Evolutionary conservation across 2,797 vertebrate genomes (phyloP), one percentile per base, ranked within the genome.

Genomic region (Sebastes kiyomatsui): DNA sequence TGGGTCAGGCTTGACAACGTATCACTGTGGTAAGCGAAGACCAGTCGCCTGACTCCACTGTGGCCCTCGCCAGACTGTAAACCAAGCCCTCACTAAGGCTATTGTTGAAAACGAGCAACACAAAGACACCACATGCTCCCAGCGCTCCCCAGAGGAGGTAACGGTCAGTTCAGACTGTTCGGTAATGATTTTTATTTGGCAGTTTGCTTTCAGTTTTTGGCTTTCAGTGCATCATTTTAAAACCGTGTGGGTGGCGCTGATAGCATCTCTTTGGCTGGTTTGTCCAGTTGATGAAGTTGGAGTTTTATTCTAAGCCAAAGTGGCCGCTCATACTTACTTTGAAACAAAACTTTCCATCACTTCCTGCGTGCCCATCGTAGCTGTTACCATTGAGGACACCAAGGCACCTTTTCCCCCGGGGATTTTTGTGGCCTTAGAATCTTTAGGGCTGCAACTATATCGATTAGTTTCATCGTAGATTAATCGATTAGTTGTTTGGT

Each of bases 41-140:
- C 68, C 84, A 52, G 85, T 87, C 32, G 82, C 75, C 80, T 78
- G 81, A 87, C 82, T 89, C 65, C 56, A 12, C 78, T n/a, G 71
- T 28, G 75, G 64, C 65, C 71, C 64, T 69, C 7, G 62, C 81
- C 88, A 86, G 81, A 75, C 79, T 90, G 91, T 93, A 94, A 94
- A 87, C 82, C 72, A 83, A 95, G 72, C 79, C 91, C 82, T 91
- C 83, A 90, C 85, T 86, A 5, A 5, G 85, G 62, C 89, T 83
- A 79, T 93, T 94, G 90, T 94, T 86, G 81, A 79, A 79, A 62
- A 32, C 33, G 76, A 85, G 86, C 77, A 88, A 90, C 88, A 89
- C 67, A 88, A 90, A 85, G 86, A 90, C 80, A 72, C 87, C 85
- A 78, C 81, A 80, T 86, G 75, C 75, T 87, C 82, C 75, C 77